Evolutionary conservation across 1,140 invertebrate genomes (phyloP).

Genomic region (Aethina tumida): DNA sequence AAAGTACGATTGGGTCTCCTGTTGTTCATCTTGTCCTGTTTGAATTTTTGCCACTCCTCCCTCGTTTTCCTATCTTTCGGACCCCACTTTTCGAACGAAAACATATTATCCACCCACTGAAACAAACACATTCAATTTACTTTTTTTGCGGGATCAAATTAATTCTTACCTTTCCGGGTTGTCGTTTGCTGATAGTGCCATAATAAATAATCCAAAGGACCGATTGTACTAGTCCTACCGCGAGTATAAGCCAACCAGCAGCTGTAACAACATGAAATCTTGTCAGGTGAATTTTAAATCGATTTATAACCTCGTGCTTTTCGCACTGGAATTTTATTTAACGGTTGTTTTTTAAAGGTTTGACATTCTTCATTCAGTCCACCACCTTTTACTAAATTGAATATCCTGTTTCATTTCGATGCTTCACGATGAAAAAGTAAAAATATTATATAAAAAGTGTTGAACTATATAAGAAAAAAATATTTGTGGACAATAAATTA

Average conservation of each 20-base stretch:
- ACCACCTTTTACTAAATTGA: no score
- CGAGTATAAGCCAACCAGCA: slow-evolving; percentile 28
- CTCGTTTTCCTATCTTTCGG: slow-evolving; percentile 41
- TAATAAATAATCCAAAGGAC: slow-evolving; percentile 25
- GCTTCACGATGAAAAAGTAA: no score
- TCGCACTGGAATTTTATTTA: no score
- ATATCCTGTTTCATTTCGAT: no score
- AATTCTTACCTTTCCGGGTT: slow-evolving; percentile 14
- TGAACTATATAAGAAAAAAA: no score
- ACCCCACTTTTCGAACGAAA: slow-evolving; percentile 44
- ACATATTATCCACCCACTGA: slow-evolving; percentile 15
- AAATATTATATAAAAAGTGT: no score
- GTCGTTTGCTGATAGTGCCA: slow-evolving; percentile 16
- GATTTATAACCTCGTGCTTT: no score
- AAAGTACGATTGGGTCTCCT: neutral
- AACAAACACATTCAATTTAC: slow-evolving; percentile 1
- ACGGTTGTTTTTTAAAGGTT: no score
- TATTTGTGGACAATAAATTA: no score
- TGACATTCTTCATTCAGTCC: no score
- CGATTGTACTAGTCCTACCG: slow-evolving; percentile 21
- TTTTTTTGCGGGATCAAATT: neutral
- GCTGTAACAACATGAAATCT: no score
- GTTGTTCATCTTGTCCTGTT: slow-evolving; percentile 30
- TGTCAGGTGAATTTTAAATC: no score
- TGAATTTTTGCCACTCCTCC: slow-evolving; percentile 47